phyloP scores from a whole-genome alignment of 2,797 vertebrate species.

The Salmo trutta region DNA sequence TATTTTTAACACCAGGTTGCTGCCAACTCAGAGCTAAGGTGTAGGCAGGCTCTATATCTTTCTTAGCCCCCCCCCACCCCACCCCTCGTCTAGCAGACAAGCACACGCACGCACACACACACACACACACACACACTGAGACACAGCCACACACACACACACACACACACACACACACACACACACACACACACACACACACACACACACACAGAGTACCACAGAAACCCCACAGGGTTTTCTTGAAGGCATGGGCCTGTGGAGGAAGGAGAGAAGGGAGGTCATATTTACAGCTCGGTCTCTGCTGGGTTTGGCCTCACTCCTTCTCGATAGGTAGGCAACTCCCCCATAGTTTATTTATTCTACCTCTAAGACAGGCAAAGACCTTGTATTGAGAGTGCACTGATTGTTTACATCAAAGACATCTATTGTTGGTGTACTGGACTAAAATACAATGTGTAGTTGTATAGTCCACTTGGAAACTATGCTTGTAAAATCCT shows the following conservation, averaged over 20 bases:
- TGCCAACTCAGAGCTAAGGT: neutral
- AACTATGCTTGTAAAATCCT: too few relatives aligned
- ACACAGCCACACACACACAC: too few relatives aligned
- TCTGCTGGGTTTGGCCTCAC: neutral
- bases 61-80: neutral
- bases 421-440: neutral
- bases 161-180: neutral
- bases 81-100: neutral
- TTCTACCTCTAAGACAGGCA: neutral
- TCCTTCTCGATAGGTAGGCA: neutral
- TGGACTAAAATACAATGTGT: neutral
- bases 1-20: constrained; percentile 34
- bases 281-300: neutral
- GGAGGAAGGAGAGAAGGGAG: neutral
- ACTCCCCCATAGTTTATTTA: neutral
- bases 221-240: neutral
- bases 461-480: too few relatives aligned
- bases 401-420: neutral
- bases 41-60: neutral
- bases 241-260: neutral
- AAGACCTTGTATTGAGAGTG: neutral
- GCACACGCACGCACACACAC: neutral
- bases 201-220: constrained; percentile 1
- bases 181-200: constrained; percentile 7
- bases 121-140: too few relatives aligned